Conservation (phyloP, 2,113 vertebrate genomes). For the Rafetus swinhoei region DNA sequence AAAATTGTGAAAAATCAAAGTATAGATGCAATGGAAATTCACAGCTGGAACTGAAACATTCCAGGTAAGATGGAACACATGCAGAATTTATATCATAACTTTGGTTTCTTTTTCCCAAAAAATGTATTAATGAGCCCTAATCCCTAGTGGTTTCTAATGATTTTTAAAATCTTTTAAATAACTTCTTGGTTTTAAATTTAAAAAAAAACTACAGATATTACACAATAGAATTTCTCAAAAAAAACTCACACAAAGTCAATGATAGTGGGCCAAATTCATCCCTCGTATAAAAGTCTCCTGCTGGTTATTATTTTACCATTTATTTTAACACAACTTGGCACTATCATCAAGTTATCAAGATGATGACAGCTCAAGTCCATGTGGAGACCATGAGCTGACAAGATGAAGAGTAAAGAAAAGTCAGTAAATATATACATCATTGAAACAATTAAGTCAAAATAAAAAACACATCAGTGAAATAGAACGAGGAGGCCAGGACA, state of each 20-base stretch:
- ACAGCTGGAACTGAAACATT: background rate
- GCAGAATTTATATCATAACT: accelerated
- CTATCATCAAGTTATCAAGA: background rate
- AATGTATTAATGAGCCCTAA: background rate
- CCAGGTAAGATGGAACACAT: background rate
- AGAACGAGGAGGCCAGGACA: accelerated
- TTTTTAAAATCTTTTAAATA: background rate
- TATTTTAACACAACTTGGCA: background rate
- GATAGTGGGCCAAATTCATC: background rate
- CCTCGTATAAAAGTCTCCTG: background rate
- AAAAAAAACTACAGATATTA: background rate
- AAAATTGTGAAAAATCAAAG: background rate
- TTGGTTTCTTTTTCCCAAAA: background rate
- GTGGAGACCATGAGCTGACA: background rate
- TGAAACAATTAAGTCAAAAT: background rate
- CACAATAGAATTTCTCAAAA: background rate
- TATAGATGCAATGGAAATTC: constrained; percentile 14
- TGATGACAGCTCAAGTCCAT: background rate
- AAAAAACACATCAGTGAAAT: background rate
- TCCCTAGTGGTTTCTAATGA: background rate
- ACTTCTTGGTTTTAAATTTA: background rate
- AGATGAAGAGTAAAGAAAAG: background rate
- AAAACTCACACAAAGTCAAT: background rate
- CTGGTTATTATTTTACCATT: background rate
- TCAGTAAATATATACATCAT: background rate